Percentiles rank a stretch among this genome's conserved stretches.
Evolutionary conservation across 1,140 invertebrate species (phyloP).

Genomic region (Neodiprion pinetum): DNA sequence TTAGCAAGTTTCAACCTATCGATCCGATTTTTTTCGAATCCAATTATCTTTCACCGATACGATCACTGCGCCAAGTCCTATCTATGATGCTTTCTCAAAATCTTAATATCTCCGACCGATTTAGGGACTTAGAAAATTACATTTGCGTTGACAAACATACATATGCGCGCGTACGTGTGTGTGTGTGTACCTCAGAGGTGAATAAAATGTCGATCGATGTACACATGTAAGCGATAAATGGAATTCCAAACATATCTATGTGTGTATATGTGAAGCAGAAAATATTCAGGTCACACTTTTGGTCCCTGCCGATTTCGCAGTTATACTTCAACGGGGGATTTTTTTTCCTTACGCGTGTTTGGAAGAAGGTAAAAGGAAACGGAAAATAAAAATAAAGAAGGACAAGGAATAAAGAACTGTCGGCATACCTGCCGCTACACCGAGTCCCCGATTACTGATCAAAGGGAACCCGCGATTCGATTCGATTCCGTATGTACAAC

Average conservation of each 20-base stretch:
- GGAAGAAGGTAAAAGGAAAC: conserved; percentile 15
- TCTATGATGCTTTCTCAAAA: too few species aligned
- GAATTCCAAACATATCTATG: conserved; percentile 9
- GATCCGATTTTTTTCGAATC: too few species aligned
- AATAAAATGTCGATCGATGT: neutral
- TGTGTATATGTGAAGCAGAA: neutral
- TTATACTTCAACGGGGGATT: neutral
- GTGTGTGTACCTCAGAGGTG: neutral
- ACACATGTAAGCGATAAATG: neutral
- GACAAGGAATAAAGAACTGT: neutral
- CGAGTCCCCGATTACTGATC: neutral
- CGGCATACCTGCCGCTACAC: too few species aligned
- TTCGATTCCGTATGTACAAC: neutral
- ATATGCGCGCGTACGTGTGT: neutral
- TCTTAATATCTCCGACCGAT: neutral
- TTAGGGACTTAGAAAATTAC: neutral
- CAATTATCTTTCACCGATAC: too few species aligned
- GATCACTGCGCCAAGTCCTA: too few species aligned
- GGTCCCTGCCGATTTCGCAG: neutral
- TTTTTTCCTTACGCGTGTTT: conserved; percentile 18
- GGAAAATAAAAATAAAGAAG: neutral
- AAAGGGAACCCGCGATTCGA: conserved; percentile 1
- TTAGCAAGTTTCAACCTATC: too few species aligned
- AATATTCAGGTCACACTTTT: conserved; percentile 11
- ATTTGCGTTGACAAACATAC: neutral